Conservation (phyloP, 2,797 vertebrate species). For the Acomys russatus region DNA sequence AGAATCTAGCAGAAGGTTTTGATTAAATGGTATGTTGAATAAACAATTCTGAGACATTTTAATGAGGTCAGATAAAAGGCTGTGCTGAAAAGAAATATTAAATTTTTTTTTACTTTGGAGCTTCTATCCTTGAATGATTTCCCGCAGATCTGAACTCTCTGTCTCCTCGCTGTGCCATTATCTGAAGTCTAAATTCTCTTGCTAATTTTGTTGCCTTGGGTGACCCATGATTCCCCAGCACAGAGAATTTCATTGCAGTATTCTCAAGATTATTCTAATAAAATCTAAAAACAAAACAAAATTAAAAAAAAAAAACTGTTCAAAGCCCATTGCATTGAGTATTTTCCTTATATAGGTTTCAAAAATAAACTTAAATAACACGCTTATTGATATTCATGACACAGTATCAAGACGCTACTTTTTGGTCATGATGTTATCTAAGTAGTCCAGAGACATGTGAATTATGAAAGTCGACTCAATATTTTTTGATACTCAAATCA, state of each 20-base stretch:
- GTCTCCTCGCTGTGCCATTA: background rate
- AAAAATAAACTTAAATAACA: conserved; percentile 48
- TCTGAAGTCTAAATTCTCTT: background rate
- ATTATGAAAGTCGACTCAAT: background rate
- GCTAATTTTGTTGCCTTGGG: background rate
- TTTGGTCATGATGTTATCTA: background rate
- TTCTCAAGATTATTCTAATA: conserved; percentile 48
- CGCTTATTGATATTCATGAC: background rate
- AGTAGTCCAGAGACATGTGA: background rate
- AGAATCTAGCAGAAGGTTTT: conserved; percentile 78
- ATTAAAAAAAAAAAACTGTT: background rate
- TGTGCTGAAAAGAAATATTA: conserved; percentile 71
- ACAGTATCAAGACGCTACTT: background rate
- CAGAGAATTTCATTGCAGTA: background rate
- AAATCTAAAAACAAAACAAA: background rate
- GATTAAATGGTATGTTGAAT: conserved; percentile 86
- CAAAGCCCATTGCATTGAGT: background rate
- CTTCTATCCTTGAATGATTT: conserved; percentile 32
- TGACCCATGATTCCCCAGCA: background rate
- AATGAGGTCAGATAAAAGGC: conserved; percentile 85
- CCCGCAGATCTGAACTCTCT: background rate
- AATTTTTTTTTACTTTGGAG: conserved; percentile 53
- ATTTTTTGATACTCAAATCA: background rate
- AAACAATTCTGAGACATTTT: conserved; percentile 76
- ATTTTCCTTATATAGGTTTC: background rate